These are phyloP conservation scores for Danio choprae DNA, from an alignment of 2,797 vertebrate species.

Conservation along the genomic window DNA sequence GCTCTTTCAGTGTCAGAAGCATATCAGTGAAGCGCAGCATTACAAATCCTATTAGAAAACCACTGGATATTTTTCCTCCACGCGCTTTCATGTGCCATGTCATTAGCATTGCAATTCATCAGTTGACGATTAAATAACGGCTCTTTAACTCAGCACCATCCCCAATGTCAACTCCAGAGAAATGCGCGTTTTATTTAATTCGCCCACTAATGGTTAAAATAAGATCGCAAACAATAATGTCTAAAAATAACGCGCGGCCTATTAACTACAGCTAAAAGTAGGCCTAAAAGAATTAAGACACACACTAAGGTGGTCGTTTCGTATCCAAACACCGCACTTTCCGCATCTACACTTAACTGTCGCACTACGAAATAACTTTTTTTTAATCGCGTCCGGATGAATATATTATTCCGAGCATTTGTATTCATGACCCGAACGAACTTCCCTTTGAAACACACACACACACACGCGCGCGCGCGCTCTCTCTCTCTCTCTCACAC, in stretches of 20 bases:
- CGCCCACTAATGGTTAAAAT: neutral
- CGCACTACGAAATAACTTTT: neutral
- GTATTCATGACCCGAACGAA: constrained; percentile 36
- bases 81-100: constrained; percentile 84
- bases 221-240: neutral
- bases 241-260: constrained; percentile 6
- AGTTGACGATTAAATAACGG: constrained; percentile 84
- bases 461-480: neutral
- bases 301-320: neutral
- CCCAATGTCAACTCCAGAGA: constrained; percentile 30
- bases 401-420: constrained; percentile 10
- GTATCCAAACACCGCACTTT: neutral
- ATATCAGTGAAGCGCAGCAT: constrained; percentile 85
- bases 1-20: constrained; percentile 68
- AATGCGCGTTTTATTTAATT: neutral
- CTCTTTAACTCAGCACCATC: constrained; percentile 78
- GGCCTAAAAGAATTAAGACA: neutral
- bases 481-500: neutral
- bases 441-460: constrained; percentile 39
- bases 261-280: constrained; percentile 15
- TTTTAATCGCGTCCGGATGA: neutral
- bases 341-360: neutral
- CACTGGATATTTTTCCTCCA: constrained; percentile 82
- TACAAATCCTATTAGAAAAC: constrained; percentile 96
- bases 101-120: constrained; percentile 89